phyloP scores from a whole-genome alignment of 2,797 vertebrate genomes.

The Eptatretus atami region DNA sequence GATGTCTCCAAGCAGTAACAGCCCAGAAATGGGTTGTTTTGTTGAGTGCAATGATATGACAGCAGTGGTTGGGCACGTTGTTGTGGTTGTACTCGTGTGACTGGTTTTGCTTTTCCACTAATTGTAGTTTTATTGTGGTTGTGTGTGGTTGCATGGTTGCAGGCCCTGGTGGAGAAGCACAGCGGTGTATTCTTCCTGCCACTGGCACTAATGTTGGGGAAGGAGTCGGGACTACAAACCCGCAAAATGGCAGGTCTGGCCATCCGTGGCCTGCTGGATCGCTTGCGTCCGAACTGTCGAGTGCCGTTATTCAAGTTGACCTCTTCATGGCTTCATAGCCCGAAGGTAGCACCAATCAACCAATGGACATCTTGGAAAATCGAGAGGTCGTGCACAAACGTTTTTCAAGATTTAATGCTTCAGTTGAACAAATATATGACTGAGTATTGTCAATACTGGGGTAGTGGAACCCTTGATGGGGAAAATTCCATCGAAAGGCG shows the following conservation, averaged over 20 bases:
- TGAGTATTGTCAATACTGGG: too few relatives aligned
- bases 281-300: conserved; percentile 24
- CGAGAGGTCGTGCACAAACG: too few relatives aligned
- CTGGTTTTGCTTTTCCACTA: too few relatives aligned
- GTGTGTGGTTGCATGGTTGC: conserved; percentile 7
- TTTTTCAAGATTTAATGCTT: too few relatives aligned
- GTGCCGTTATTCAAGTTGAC: conserved; percentile 37
- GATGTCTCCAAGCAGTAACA: too few relatives aligned
- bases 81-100: too few relatives aligned
- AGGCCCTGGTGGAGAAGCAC: conserved; percentile 35
- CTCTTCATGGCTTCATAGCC: conserved; percentile 31
- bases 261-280: conserved; percentile 33
- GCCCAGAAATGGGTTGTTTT: too few relatives aligned
- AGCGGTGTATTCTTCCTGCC: conserved; percentile 57
- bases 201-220: conserved; percentile 42
- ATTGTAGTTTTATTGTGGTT: neutral
- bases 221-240: conserved; percentile 47
- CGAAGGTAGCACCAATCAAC: conserved; percentile 25
- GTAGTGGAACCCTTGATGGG: too few relatives aligned
- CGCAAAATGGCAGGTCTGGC: conserved; percentile 65
- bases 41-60: too few relatives aligned
- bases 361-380: neutral
- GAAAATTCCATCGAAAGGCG: too few relatives aligned
- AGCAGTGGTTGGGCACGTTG: too few relatives aligned
- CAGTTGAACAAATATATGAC: too few relatives aligned